Evolutionary conservation across 2,888 invertebrate species (phyloP).

Genomic region (Calameuta idolon): DNA sequence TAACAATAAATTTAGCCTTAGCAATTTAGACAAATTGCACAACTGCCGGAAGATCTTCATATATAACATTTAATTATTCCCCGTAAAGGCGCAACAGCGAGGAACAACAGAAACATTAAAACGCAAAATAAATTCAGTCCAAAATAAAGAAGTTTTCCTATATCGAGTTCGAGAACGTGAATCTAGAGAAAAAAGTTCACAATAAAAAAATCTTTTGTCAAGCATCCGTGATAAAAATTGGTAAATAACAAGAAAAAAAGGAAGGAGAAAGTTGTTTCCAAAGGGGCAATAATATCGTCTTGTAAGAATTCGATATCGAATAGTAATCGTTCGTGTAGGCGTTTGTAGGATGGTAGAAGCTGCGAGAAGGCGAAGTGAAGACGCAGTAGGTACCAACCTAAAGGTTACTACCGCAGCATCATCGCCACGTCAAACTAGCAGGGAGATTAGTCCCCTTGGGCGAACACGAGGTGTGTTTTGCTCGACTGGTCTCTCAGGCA

Average conservation of each 20-base stretch:
- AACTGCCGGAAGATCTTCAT: not conserved
- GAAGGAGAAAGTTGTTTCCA: not conserved
- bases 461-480: constrained; percentile 53
- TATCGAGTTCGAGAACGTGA: not conserved
- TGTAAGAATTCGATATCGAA: constrained; percentile 5
- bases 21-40: not conserved
- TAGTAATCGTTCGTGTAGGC: constrained; percentile 21
- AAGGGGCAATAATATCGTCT: not conserved
- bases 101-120: not conserved
- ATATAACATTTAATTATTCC: not conserved
- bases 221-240: not conserved
- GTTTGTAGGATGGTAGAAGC: constrained; percentile 27
- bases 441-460: constrained; percentile 54
- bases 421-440: constrained; percentile 49
- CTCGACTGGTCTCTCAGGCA: constrained; percentile 36
- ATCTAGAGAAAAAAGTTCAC: too few relatives aligned
- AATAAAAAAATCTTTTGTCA: not conserved
- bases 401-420: constrained; percentile 53
- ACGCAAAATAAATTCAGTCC: not conserved
- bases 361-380: constrained; percentile 33
- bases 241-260: not conserved
- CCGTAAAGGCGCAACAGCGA: not conserved
- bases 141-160: not conserved
- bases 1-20: not conserved
- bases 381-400: constrained; percentile 28